Percentiles rank a stretch among this genome's conserved stretches.
phyloP scores from a whole-genome alignment of 2,797 vertebrate species.

The Rhadinocentrus ornatus region DNA sequence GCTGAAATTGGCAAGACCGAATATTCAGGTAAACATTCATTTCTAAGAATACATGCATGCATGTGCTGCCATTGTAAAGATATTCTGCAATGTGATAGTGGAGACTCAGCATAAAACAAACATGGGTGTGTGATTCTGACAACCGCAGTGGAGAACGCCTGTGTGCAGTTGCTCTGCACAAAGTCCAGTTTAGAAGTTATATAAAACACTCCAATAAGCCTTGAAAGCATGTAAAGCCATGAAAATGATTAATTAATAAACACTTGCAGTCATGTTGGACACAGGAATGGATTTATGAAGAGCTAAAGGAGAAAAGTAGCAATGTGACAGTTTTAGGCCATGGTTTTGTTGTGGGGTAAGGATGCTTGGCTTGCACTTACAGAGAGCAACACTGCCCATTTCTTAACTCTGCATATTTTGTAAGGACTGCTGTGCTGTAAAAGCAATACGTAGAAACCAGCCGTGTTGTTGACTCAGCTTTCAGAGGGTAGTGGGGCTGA shows the following conservation, averaged over 20 bases:
- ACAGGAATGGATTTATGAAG: constrained; percentile 40
- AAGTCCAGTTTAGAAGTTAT: neutral
- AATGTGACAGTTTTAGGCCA: constrained; percentile 70
- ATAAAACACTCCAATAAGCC: constrained; percentile 12
- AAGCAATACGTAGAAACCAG: constrained; percentile 27
- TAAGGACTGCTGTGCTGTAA: constrained; percentile 46
- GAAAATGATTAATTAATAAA: constrained; percentile 61
- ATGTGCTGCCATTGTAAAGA: neutral
- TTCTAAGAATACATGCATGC: neutral
- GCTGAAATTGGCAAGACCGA: constrained; percentile 86
- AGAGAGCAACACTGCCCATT: constrained; percentile 23
- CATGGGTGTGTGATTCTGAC: constrained; percentile 6
- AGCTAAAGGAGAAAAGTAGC: constrained; percentile 20
- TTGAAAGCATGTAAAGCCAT: constrained; percentile 24
- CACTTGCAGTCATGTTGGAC: constrained; percentile 27
- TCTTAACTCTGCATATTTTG: constrained; percentile 48
- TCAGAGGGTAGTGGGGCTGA: constrained; percentile 38
- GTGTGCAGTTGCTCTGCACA: neutral
- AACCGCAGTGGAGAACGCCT: neutral
- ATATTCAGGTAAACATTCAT: constrained; percentile 80
- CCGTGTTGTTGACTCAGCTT: constrained; percentile 65
- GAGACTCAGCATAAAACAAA: constrained; percentile 22
- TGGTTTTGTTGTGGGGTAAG: constrained; percentile 39
- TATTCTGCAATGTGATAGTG: neutral
- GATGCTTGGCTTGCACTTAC: constrained; percentile 57